phyloP scores from a whole-genome alignment of 1,140 invertebrate genomes.

The Nilaparvata lugens region DNA sequence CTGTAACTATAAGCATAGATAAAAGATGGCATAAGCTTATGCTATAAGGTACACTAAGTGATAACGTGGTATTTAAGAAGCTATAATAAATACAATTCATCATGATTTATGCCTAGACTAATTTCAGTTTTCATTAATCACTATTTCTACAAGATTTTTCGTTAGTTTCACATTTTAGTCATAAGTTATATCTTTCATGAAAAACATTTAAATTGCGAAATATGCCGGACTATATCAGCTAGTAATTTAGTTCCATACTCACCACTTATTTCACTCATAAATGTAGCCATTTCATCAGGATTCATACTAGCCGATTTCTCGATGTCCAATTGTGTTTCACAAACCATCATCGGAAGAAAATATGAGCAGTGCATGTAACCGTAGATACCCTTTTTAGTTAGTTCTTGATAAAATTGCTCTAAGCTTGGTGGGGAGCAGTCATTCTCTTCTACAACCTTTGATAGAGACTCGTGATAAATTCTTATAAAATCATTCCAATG shows the following conservation, averaged over 20 bases:
- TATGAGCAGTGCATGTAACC: constrained; percentile 31
- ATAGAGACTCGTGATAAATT: constrained; percentile 30
- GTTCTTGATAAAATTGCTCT: constrained; percentile 30
- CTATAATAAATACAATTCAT: too few species aligned
- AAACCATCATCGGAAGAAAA: constrained; percentile 27
- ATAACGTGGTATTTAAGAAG: too few species aligned
- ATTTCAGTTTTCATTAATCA: too few species aligned
- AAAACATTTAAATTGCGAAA: too few species aligned
- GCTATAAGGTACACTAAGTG: too few species aligned
- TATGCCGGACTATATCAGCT: neutral
- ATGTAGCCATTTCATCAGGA: neutral
- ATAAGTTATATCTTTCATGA: too few species aligned
- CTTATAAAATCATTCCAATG: constrained; percentile 30
- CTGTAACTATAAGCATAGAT: too few species aligned
- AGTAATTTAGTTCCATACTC: constrained; percentile 2
- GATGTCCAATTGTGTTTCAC: neutral
- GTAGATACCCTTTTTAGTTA: constrained; percentile 28
- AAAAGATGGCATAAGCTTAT: too few species aligned
- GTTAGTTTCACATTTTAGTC: too few species aligned
- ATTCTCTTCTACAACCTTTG: neutral
- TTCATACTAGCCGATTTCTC: neutral
- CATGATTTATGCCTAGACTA: too few species aligned
- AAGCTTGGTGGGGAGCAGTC: constrained; percentile 14
- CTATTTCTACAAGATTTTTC: too few species aligned
- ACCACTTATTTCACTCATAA: neutral